Evolutionary conservation across 2,888 invertebrate genomes (phyloP).

Genomic region (Rhynchonema sp.): DNA sequence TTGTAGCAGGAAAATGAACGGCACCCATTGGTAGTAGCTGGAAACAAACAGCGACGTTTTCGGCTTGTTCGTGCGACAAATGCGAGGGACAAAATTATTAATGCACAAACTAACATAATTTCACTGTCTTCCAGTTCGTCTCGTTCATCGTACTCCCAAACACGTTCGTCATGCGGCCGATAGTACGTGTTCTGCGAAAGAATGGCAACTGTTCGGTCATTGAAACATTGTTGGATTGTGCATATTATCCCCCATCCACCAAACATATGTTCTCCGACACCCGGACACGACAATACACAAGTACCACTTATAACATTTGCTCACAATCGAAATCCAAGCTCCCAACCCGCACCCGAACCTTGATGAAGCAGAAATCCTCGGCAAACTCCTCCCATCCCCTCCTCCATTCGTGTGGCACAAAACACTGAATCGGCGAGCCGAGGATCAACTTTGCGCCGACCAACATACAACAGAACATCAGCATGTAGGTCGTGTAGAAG

Average conservation of each 20-base stretch:
- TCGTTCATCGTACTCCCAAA: background rate
- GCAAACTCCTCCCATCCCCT: background rate
- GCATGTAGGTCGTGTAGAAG: background rate
- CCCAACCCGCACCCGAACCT: too few species aligned
- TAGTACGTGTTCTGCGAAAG: background rate
- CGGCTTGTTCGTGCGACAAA: too few species aligned
- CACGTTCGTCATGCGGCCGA: background rate
- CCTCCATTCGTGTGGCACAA: background rate
- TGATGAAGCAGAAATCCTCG: background rate
- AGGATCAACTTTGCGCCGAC: background rate
- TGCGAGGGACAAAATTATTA: too few species aligned
- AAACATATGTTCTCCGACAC: too few species aligned
- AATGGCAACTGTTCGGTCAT: background rate
- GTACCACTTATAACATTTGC: too few species aligned
- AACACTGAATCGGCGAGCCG: constrained; percentile 1
- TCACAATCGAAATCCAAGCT: too few species aligned
- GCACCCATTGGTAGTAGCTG: constrained; percentile 3
- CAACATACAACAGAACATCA: background rate
- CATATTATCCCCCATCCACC: too few species aligned
- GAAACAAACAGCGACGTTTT: background rate
- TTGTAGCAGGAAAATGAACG: background rate
- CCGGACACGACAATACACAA: too few species aligned
- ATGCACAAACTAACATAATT: background rate
- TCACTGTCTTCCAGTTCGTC: background rate
- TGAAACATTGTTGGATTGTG: too few species aligned